These are phyloP conservation scores for Drosophila takahashii DNA, from an alignment of 1,140 invertebrate species.

Conservation along the genomic window DNA sequence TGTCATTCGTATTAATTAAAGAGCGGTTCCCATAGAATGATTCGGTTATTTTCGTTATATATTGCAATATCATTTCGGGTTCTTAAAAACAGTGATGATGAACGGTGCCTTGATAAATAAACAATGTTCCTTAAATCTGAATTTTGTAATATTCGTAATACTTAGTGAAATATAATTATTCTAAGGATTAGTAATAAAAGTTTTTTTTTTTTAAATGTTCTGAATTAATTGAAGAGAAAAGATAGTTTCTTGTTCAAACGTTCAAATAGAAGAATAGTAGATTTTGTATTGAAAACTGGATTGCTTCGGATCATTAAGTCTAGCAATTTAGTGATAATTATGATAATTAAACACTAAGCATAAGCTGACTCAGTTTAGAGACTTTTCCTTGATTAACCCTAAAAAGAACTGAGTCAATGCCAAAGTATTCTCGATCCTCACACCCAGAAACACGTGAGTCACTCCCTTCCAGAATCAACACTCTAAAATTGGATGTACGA, in stretches of 20 bases:
- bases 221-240: too few relatives aligned
- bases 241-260: too few relatives aligned
- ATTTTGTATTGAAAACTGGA: not conserved
- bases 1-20: constrained; percentile 71
- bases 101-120: too few relatives aligned
- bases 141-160: too few relatives aligned
- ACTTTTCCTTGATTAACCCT: not conserved
- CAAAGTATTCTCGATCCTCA: not conserved
- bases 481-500: constrained; percentile 15
- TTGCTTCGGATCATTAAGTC: not conserved
- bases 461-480: not conserved
- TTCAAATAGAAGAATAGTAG: not conserved
- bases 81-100: not conserved
- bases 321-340: constrained; percentile 11
- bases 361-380: constrained; percentile 23
- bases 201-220: too few relatives aligned
- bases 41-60: constrained; percentile 10
- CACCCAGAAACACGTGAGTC: constrained; percentile 10
- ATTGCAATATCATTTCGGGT: not conserved
- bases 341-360: constrained; percentile 12
- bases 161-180: too few relatives aligned
- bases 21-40: constrained; percentile 10
- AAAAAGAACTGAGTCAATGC: constrained; percentile 21
- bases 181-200: too few relatives aligned
- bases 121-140: too few relatives aligned